Conservation (phyloP, 2,113 vertebrate genomes). For the Fulmarus glacialis region DNA sequence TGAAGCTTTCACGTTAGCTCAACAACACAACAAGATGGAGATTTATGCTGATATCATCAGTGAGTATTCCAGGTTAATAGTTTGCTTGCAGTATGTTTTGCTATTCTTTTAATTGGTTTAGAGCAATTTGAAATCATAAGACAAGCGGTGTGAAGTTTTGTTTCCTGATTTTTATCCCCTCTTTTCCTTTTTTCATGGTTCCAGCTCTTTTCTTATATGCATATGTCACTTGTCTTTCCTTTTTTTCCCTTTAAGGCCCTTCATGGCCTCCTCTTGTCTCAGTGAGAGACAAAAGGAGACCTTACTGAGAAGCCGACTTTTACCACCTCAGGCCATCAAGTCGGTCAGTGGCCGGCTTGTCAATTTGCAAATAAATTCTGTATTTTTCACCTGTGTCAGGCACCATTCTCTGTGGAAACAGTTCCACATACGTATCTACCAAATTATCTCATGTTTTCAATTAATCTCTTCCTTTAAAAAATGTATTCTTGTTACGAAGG, state of each 20-base stretch:
- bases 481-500: not conserved
- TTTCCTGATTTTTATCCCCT: not conserved
- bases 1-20: constrained; percentile 96
- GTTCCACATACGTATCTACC: not conserved
- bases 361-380: not conserved
- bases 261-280: not conserved
- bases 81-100: not conserved
- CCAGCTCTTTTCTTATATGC: not conserved
- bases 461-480: not conserved
- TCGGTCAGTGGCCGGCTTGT: not conserved
- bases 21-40: constrained; percentile 97
- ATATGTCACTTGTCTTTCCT: not conserved
- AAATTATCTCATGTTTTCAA: not conserved
- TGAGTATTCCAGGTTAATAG: constrained; percentile 67
- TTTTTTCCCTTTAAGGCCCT: not conserved
- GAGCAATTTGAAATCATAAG: not conserved
- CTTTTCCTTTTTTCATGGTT: not conserved
- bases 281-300: not conserved
- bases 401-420: not conserved
- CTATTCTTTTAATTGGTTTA: not conserved
- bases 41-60: constrained; percentile 96
- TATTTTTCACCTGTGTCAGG: not conserved
- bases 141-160: not conserved
- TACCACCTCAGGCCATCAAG: not conserved
- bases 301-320: not conserved